Percentiles rank a stretch among this genome's conserved stretches.
Evolutionary conservation across 1,140 invertebrate species (phyloP).

Genomic region (Hycleus cichorii): DNA sequence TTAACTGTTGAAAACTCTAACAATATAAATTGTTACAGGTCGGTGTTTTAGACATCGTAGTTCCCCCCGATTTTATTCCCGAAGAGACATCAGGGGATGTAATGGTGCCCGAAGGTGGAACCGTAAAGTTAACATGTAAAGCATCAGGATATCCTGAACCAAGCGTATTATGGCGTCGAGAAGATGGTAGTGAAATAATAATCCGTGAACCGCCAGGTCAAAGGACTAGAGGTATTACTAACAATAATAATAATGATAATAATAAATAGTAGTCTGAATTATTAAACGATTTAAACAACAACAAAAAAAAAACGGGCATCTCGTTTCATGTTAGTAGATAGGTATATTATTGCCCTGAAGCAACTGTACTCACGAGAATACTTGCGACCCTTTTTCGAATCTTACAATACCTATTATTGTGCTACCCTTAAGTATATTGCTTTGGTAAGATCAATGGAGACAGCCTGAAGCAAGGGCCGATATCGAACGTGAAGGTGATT

Average conservation of each 20-base stretch:
- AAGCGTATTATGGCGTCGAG: constrained; percentile 76
- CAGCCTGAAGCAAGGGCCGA: constrained; percentile 18
- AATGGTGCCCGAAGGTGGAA: constrained; percentile 71
- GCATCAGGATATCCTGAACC: constrained; percentile 78
- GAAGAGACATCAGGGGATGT: constrained; percentile 76
- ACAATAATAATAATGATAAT: not conserved
- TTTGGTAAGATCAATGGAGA: constrained; percentile 32
- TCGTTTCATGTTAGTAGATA: not conserved
- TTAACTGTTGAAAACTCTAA: constrained; percentile 8
- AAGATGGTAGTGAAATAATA: constrained; percentile 74
- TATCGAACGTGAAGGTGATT: constrained; percentile 23
- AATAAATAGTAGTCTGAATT: not conserved
- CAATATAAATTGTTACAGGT: constrained; percentile 49
- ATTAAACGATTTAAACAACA: not conserved
- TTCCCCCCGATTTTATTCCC: constrained; percentile 74
- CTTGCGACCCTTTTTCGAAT: constrained; percentile 25
- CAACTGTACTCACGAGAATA: constrained; percentile 23
- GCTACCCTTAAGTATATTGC: constrained; percentile 32
- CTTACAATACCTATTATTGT: constrained; percentile 34
- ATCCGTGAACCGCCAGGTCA: constrained; percentile 41
- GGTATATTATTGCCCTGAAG: constrained; percentile 8
- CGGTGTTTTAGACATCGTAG: constrained; percentile 72
- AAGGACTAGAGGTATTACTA: constrained; percentile 28
- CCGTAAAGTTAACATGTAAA: constrained; percentile 54
- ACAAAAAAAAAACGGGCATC: too few relatives aligned